phyloP scores from a whole-genome alignment of 1,140 invertebrate genomes.

The Calosoma granatense region DNA sequence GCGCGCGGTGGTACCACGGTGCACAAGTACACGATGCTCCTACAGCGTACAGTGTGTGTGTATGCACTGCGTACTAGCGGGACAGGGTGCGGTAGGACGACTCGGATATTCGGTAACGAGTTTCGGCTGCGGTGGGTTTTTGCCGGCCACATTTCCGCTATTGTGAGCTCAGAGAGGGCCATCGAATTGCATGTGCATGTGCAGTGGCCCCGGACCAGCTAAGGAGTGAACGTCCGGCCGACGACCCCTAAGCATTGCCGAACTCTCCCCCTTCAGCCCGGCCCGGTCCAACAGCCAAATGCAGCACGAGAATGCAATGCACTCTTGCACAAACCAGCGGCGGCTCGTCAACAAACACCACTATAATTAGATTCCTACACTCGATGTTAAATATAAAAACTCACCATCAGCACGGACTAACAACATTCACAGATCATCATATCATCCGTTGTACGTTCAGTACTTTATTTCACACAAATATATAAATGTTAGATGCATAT shows the following conservation, averaged over 20 bases:
- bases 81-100: too few relatives aligned
- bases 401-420: too few relatives aligned
- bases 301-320: neutral
- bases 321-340: neutral
- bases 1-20: too few relatives aligned
- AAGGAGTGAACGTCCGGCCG: conserved; percentile 17
- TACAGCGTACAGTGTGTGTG: too few relatives aligned
- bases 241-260: conserved; percentile 12
- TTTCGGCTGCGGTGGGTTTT: neutral
- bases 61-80: too few relatives aligned
- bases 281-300: neutral
- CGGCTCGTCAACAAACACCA: neutral
- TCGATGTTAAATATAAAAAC: too few relatives aligned
- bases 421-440: too few relatives aligned
- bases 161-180: neutral
- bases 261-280: neutral
- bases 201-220: conserved; percentile 9
- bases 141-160: neutral
- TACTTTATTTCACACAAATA: too few relatives aligned
- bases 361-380: neutral
- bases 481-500: too few relatives aligned
- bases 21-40: too few relatives aligned
- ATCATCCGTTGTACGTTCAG: too few relatives aligned
- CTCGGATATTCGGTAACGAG: neutral
- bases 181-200: neutral